Base-by-base conservation (phyloP, 37 sponge, comb jelly and placozoan species). In the Beroe forskalii region DNA sequence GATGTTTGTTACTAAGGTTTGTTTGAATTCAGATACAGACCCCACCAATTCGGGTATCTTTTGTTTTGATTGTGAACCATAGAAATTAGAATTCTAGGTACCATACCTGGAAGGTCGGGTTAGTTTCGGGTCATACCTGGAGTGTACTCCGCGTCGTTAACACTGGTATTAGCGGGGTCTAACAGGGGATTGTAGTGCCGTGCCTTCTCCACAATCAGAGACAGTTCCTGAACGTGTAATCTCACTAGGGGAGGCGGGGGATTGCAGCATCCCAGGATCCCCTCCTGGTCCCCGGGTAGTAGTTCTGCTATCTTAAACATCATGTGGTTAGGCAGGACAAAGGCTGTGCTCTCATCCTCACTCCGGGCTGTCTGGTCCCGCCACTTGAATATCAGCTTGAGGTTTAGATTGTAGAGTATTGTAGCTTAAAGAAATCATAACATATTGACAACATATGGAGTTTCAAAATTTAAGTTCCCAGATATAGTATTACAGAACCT, bases 241-340 rank as follows among this genome's bases (percentile, higher is more conserved):
- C 94, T 62, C 39, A 97, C 72, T 14, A 97, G 89, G n/a, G 93
- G 93, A 0, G 97, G 97, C 40, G 94, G 91, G 28, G 97, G 97
- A 89, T 92, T 94, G 67, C 97, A 96, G 42, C 96, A 96, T 0
- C 95, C 98, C 76, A 97, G 89, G 4, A 97, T 91, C 32, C 86
- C 86, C 55, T 80, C 86, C 55, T 80, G 86, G 30, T 80, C 86
- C 8, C 55, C 55, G 20, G 97, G 96, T 32, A 97, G 90, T 8
- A 90, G 92, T 63, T 95, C 93, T 0, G 95, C 60, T 64, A 97
- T 95, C 90, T 97, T 96, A 41, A 97, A 91, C 92, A 97, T 90
- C 98, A 97, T 97, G 94, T 95, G 94, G 67, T 94, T 95, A 19
- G 98, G 98, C 17, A 97, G 93, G 41, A 96, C 95, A 90, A 44